Evolutionary conservation across 2,113 vertebrate genomes (phyloP).

Genomic region (Axis porcinus): DNA sequence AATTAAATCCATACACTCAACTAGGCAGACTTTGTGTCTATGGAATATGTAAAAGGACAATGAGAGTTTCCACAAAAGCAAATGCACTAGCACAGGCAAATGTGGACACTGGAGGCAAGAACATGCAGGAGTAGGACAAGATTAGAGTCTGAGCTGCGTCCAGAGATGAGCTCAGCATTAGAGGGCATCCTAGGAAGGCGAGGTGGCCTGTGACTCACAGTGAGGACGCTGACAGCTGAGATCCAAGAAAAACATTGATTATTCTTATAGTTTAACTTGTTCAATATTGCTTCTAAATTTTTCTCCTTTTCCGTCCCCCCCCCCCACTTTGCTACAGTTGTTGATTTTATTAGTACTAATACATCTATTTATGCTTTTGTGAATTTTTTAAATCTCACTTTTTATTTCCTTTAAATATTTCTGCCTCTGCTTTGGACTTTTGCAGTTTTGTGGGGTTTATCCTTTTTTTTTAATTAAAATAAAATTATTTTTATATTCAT

Average conservation of each 20-base stretch:
- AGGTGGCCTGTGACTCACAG: neutral
- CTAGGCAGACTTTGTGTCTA: neutral
- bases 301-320: rapidly evolving
- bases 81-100: neutral
- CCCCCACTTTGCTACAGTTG: neutral
- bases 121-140: neutral
- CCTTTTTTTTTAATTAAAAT: neutral
- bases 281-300: neutral
- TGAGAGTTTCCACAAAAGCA: neutral
- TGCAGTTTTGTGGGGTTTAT: neutral
- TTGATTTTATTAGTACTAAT: neutral
- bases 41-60: neutral
- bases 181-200: neutral
- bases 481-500: neutral
- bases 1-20: neutral
- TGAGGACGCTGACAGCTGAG: neutral
- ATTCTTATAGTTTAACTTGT: neutral
- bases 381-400: neutral
- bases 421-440: neutral
- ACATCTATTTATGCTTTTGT: neutral
- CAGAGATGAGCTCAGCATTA: neutral
- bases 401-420: neutral
- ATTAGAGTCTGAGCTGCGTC: neutral
- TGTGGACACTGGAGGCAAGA: neutral
- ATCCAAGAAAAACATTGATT: neutral